phyloP scores from a whole-genome alignment of 2,797 vertebrate genomes.

The Ciconia nigra region DNA sequence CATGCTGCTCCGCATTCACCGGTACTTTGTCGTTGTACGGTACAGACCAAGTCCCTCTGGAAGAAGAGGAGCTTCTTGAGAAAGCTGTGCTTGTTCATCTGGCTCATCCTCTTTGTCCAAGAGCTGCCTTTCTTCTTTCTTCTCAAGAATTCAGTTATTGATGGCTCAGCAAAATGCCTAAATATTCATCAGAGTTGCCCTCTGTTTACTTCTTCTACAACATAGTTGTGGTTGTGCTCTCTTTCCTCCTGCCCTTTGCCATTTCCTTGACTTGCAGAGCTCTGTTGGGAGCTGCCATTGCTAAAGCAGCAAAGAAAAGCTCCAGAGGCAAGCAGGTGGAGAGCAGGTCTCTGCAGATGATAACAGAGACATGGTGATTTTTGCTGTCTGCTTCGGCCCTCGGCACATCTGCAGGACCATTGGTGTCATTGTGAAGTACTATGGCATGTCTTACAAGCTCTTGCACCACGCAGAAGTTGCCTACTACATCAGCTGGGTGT shows the following conservation, averaged over 20 bases:
- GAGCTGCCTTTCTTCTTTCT: conserved; percentile 58
- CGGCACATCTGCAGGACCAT: conserved; percentile 69
- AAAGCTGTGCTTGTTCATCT: conserved; percentile 68
- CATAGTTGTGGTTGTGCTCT: conserved; percentile 44
- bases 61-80: conserved; percentile 67
- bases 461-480: conserved; percentile 45
- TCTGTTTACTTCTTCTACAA: conserved; percentile 68
- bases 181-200: conserved; percentile 61
- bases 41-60: conserved; percentile 62
- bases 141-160: conserved; percentile 51
- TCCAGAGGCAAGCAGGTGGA: conserved; percentile 66
- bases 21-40: conserved; percentile 64
- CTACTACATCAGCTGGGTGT: conserved; percentile 65
- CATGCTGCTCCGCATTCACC: conserved; percentile 75
- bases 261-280: conserved; percentile 64
- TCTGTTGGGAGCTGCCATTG: conserved; percentile 59
- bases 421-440: conserved; percentile 48
- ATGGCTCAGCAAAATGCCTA: conserved; percentile 61
- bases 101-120: conserved; percentile 62
- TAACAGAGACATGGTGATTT: conserved; percentile 71
- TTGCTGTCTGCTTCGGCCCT: conserved; percentile 73
- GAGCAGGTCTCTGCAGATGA: conserved; percentile 71
- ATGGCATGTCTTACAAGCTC: not conserved
- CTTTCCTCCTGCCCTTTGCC: conserved; percentile 71
- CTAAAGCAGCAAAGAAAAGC: conserved; percentile 58